A percentile compares a stretch with the other conserved stretches of the same genome.
phyloP scores from a whole-genome alignment of 2,797 vertebrate species.

The Mormyrops boulengeri region DNA sequence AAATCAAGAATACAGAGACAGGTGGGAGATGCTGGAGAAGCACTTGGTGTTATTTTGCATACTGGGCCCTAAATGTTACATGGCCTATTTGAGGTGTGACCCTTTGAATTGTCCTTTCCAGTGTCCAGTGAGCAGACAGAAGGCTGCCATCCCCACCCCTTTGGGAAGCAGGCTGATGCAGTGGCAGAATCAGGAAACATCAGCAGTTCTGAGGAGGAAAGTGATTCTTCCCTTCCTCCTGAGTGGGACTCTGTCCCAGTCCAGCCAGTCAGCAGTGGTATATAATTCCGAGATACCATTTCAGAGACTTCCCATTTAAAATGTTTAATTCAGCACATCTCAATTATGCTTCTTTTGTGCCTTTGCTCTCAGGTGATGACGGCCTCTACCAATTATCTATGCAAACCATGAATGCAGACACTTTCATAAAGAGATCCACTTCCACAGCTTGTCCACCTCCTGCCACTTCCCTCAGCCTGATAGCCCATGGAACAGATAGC shows the following conservation, averaged over 20 bases:
- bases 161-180: slow-evolving; percentile 71
- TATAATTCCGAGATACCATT: slow-evolving; percentile 42
- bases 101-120: slow-evolving; percentile 24
- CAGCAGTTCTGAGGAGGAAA: slow-evolving; percentile 95
- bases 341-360: not conserved
- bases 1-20: slow-evolving; percentile 78
- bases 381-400: slow-evolving; percentile 75
- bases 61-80: not conserved
- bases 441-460: slow-evolving; percentile 76
- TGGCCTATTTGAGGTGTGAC: not conserved
- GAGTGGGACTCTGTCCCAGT: slow-evolving; percentile 91
- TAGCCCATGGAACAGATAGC: slow-evolving; percentile 75
- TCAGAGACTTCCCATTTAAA: not conserved
- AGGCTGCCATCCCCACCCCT: slow-evolving; percentile 67
- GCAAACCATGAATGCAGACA: slow-evolving; percentile 74
- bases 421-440: slow-evolving; percentile 71
- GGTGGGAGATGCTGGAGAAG: slow-evolving; percentile 50
- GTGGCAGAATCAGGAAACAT: slow-evolving; percentile 80
- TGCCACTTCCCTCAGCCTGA: slow-evolving; percentile 59
- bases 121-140: slow-evolving; percentile 62
- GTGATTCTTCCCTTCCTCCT: slow-evolving; percentile 77
- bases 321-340: not conserved
- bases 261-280: slow-evolving; percentile 72
- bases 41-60: not conserved
- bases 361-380: slow-evolving; percentile 57